Evolutionary conservation across 2,888 invertebrate species (phyloP).

Genomic region (Itoplectis maculator): DNA sequence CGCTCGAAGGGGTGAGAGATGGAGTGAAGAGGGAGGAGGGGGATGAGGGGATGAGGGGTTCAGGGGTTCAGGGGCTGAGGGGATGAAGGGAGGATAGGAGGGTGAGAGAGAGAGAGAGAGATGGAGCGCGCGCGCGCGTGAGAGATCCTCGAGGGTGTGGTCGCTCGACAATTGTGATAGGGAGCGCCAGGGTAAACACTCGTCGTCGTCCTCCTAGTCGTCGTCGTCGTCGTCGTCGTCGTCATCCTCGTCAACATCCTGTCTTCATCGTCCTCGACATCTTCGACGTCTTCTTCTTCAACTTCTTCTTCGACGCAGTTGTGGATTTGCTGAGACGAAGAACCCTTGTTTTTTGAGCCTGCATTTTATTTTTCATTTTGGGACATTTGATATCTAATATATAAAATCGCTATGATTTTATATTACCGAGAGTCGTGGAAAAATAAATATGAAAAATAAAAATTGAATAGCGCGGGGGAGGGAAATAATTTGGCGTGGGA

Average conservation of each 20-base stretch:
- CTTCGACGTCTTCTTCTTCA: slow-evolving; percentile 35
- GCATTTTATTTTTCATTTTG: no score
- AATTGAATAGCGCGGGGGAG: no score
- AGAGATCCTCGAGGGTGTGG: slow-evolving; percentile 79
- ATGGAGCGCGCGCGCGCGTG: slow-evolving; percentile 60
- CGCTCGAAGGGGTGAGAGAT: slow-evolving; percentile 31
- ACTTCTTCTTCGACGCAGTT: slow-evolving; percentile 29
- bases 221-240: slow-evolving; percentile 56
- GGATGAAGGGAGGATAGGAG: slow-evolving; percentile 71
- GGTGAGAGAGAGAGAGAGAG: slow-evolving; percentile 70
- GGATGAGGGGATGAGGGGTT: no score
- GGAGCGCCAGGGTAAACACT: slow-evolving; percentile 82
- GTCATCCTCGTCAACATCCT: slow-evolving; percentile 62
- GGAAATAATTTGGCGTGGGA: no score
- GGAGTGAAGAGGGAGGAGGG: slow-evolving; percentile 31
- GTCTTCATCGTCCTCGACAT: slow-evolving; percentile 36
- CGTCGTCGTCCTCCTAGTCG: slow-evolving; percentile 67
- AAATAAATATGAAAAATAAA: no score
- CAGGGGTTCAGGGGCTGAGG: no score
- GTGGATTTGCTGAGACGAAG: not conserved
- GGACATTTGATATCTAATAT: no score
- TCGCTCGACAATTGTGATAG: slow-evolving; percentile 80
- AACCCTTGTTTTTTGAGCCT: no score
- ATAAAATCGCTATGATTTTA: no score
- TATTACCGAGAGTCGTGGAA: no score